Evolutionary conservation across 2,113 vertebrate species (phyloP), one percentile per base, ranked within the genome.

Genomic region (Eolophus roseicapilla): DNA sequence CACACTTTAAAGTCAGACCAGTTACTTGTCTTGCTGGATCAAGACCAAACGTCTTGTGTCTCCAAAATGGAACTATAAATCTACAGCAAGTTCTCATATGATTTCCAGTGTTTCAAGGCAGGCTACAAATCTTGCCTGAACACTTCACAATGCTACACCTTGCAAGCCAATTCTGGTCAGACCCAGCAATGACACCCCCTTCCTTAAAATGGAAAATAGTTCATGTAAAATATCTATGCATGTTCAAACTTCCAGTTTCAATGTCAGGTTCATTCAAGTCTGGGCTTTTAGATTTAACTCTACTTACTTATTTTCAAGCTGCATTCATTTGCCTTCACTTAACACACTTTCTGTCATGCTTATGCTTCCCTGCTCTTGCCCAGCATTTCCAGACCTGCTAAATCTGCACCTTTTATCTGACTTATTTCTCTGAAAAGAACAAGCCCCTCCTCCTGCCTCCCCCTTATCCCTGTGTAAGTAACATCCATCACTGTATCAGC

Each of bases 381-480:
- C 77, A 92, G n/a, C 33, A 43, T 76, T 91, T 85, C 67, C 44
- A 77, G 63, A 70, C 3, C 75, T 78, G n/a, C 10, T 87, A 88
- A 89, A 77, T 70, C 59, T 74, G 11, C 49, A 37, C 44, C 27
- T 80, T 76, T 79, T 64, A 82, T 5, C 2, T 47, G 23, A 80
- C 31, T 55, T 37, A 84, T 25, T 94, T 80, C 53, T 69, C 67
- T 74, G 47, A 57, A 47, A 82, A 87, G 70, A 88, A 39, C 0
- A 2, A 87, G n/a, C 7, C 41, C 31, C 75, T 91, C 52, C 82
- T 86, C 62, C 82, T 74, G 37, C 59, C 57, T 82, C 59, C 37
- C 27, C n/a, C 46, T 87, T 94, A 82, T 90, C 67, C 67, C 75
- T 88, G 46, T 81, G 75, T 87, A 82, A 93, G 89, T 92, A 95